Evolutionary conservation across 2,888 invertebrate genomes (phyloP), one percentile per base, ranked within the genome.

Genomic region (Drosophila dives): DNA sequence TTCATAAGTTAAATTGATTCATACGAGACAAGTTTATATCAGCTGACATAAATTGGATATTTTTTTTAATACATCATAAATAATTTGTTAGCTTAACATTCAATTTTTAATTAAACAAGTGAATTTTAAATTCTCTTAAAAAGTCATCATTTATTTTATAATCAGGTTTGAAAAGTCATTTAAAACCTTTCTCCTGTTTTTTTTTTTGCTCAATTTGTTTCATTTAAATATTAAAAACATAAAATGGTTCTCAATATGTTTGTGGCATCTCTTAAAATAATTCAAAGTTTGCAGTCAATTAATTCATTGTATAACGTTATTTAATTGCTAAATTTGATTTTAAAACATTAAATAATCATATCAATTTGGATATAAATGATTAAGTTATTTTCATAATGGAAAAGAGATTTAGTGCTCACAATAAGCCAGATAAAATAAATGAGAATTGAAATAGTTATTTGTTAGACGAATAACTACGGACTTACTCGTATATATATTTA

Each of bases 401-500:
- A 26, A 26, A 0, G 17, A 55, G 36, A 17, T 23, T 34, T 45
- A 1, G 2, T 8, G 15, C 20, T 3, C 15, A 15, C 53, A 17
- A 36, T 34, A 42, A 34, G 34, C 20, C 26, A 17, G 36, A 26
- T 12, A 12, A 20, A 40, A 36, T n/a, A 29, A 53, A 38, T 55
- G 20, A 7, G 55, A 20, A 32, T 15, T 32, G 20, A 40, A 40
- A 17, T 20, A 51, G 51, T 51, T 36, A 11, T 36, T 60, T 20
- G 50, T 26, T 26, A n/a, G 38, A 36, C 8, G 23, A 20, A 23
- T 54, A 36, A 26, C 34, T 58, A 32, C 3, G 12, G n/a, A 12
- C n/a, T 45, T 32, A n/a, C n/a, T n/a, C n/a, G n/a, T n/a, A 53
- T 54, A 49, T 50, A 48, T 67, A 33, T 55, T 29, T 67, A 34